Conservation (phyloP, 2,888 invertebrate species). For the Gandaritis pyraliata region DNA sequence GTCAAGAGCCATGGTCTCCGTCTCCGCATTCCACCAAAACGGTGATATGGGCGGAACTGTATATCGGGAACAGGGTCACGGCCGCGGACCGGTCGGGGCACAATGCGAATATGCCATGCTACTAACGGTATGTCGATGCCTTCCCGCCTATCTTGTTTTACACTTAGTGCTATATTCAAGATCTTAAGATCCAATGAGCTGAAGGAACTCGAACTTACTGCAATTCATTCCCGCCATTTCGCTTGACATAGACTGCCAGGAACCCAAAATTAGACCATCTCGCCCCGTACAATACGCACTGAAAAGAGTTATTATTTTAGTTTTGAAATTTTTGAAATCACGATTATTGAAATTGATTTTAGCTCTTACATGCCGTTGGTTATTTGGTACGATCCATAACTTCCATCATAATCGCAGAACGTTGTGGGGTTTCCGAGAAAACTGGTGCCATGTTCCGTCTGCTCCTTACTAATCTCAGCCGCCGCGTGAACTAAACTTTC, state of each 20-base stretch:
- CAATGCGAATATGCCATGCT: slow-evolving; percentile 63
- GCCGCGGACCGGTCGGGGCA: slow-evolving; percentile 70
- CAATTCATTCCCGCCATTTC: slow-evolving; percentile 79
- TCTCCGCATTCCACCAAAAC: slow-evolving; percentile 71
- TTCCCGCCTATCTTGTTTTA: slow-evolving; percentile 45
- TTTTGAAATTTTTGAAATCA: not conserved
- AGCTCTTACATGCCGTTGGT: slow-evolving; percentile 81
- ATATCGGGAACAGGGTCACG: slow-evolving; percentile 79
- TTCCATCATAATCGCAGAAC: slow-evolving; percentile 87
- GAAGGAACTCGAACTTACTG: slow-evolving; percentile 76
- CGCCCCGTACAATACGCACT: slow-evolving; percentile 86
- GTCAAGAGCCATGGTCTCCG: slow-evolving; percentile 54
- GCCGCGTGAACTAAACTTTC: slow-evolving; percentile 86
- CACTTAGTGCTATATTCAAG: slow-evolving; percentile 27
- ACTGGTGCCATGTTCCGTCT: slow-evolving; percentile 85
- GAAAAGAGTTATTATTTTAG: slow-evolving; percentile 37
- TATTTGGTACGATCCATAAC: slow-evolving; percentile 84
- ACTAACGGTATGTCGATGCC: slow-evolving; percentile 61
- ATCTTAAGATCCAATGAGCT: slow-evolving; percentile 10
- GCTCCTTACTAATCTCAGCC: slow-evolving; percentile 76
- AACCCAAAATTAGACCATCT: slow-evolving; percentile 82
- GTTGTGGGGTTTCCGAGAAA: slow-evolving; percentile 79
- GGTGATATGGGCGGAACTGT: slow-evolving; percentile 64
- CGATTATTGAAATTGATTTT: not conserved
- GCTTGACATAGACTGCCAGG: slow-evolving; percentile 75